A percentile compares a stretch with the other conserved stretches of the same genome.
These are phyloP conservation scores for Tragelaphus oryx DNA, from an alignment of 2,797 vertebrate genomes.

Conservation along the genomic window DNA sequence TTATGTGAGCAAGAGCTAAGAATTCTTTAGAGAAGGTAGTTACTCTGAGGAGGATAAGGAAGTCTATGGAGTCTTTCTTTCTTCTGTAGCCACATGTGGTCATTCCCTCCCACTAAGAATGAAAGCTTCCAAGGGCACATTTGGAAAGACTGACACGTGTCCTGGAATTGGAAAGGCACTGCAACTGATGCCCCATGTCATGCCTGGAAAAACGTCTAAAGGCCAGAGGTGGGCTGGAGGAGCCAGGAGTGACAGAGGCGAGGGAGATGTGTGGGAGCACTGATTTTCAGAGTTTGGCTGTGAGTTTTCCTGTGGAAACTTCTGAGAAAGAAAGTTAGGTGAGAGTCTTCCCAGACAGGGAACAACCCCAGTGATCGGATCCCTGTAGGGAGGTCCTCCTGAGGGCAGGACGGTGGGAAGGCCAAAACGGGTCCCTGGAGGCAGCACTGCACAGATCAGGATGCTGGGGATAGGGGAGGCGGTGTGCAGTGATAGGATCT, in stretches of 20 bases:
- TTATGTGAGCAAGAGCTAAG: neutral
- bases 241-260: neutral
- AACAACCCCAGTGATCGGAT: neutral
- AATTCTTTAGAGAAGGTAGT: neutral
- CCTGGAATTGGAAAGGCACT: neutral
- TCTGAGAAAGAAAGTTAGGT: neutral
- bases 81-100: neutral
- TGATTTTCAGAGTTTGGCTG: neutral
- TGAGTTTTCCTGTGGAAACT: neutral
- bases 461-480: neutral
- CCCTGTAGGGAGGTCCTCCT: neutral
- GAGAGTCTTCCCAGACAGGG: neutral
- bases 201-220: neutral
- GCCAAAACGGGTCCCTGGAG: neutral
- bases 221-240: neutral
- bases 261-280: neutral
- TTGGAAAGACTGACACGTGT: neutral
- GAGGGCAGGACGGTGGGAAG: neutral
- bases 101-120: neutral
- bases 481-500: neutral
- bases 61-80: neutral
- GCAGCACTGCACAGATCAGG: neutral
- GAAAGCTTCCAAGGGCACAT: neutral
- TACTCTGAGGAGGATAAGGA: neutral
- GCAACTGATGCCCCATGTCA: fast-evolving